Percentiles rank a stretch among this genome's conserved stretches.
Evolutionary conservation across 2,113 vertebrate species (phyloP).

Genomic region (Phalacrocorax aristotelis): DNA sequence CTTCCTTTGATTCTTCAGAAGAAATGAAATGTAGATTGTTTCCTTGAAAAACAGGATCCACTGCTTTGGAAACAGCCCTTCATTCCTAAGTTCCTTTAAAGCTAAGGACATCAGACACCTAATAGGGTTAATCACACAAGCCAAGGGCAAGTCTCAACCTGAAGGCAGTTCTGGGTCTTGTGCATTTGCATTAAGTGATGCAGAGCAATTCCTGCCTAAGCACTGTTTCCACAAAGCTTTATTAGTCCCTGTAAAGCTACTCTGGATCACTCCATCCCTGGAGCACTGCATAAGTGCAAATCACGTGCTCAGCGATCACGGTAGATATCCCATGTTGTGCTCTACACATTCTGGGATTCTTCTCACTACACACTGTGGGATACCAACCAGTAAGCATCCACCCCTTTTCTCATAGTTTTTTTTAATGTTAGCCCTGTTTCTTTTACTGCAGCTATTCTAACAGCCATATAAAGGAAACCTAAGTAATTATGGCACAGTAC

Average conservation of each 20-base stretch:
- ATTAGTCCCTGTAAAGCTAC: background rate
- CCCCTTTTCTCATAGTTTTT: background rate
- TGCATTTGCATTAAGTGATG: constrained; percentile 33
- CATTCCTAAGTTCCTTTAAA: constrained; percentile 57
- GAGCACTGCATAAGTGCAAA: background rate
- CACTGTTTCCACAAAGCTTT: constrained; percentile 6
- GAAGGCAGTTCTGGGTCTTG: constrained; percentile 27
- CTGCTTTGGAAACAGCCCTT: constrained; percentile 57
- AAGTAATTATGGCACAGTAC: background rate
- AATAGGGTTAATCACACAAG: constrained; percentile 59
- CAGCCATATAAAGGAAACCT: background rate
- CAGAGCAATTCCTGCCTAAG: constrained; percentile 47
- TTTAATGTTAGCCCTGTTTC: background rate
- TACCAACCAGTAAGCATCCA: background rate
- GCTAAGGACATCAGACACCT: constrained; percentile 57
- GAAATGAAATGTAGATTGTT: constrained; percentile 61
- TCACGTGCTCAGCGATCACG: background rate
- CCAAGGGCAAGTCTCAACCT: constrained; percentile 50
- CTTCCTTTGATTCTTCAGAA: constrained; percentile 63
- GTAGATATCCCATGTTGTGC: background rate
- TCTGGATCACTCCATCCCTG: background rate
- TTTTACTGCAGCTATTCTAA: background rate
- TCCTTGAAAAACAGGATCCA: constrained; percentile 68
- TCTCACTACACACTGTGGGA: rapidly evolving
- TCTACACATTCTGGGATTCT: background rate